Base-by-base conservation (phyloP, 2,113 vertebrate genomes). In the Petaurus breviceps region DNA sequence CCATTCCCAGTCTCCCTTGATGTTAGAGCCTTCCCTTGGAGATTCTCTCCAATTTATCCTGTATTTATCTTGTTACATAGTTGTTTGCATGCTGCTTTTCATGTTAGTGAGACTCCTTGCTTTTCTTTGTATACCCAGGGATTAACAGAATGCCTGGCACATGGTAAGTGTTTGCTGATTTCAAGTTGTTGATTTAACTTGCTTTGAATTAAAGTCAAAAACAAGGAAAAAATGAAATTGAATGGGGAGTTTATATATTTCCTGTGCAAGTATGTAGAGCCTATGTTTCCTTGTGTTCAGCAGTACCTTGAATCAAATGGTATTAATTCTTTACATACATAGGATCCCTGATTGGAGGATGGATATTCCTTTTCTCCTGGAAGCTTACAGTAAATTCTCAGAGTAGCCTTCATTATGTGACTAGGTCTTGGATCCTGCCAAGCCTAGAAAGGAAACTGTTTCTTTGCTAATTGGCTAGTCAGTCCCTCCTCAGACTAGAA, bases 281-380 rank as follows among this genome's bases (percentile, higher is more conserved):
- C 14, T 16, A 43, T 22, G 37, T 84, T 84, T n/a, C 1, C 23
- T 23, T 43, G 19, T 43, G 19, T 84, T 84, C n/a, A 43, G 0
- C n/a, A 23, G 19, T 84, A n/a, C 7, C n/a, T 43, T 84, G 68
- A 84, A 0, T n/a, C 53, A 89, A 46, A 31, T 43, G 46, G 26
- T 43, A 28, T 49, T 50, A 22, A 51, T 25, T 57, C 51, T 0
- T 4, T 1, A 9, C 10, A 1, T 14, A 7, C 2, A 0, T 28
- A 55, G 43, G 49, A 11, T 10, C 26, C n/a, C 0, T 1, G 55
- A 9, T 51, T n/a, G 4, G n/a, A 22, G 84, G 94, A 53, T 89
- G 54, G 84, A 57, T 61, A 7, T 1, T 46, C 0, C 52, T 93
- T 52, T 43, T 53, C 93, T 97, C 49, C 25, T 90, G 49, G 8